phyloP scores from a whole-genome alignment of 2,888 invertebrate species.

The Cephus pulcher region DNA sequence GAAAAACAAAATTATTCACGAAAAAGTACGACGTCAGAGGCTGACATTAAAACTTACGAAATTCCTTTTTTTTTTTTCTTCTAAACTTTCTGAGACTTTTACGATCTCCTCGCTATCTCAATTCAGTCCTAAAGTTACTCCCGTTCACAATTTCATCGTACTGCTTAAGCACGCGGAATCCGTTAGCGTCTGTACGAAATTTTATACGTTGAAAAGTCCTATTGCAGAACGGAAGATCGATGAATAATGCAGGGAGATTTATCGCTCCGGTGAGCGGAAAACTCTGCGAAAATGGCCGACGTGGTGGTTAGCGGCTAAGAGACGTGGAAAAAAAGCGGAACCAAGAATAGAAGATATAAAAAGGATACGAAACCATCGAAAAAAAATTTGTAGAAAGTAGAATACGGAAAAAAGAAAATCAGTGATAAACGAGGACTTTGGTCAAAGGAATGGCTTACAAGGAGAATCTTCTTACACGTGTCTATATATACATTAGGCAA shows the following conservation, averaged over 20 bases:
- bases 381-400: background rate
- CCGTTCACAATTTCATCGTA: background rate
- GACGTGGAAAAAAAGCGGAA: conserved; percentile 12
- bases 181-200: background rate
- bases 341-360: background rate
- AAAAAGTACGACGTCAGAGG: background rate
- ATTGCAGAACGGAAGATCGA: conserved; percentile 2
- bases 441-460: too few relatives aligned
- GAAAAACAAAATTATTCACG: background rate
- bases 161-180: background rate
- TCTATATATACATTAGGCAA: background rate
- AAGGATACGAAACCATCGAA: background rate
- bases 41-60: background rate
- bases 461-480: too few relatives aligned
- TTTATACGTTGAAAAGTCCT: background rate
- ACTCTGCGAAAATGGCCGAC: conserved; percentile 22
- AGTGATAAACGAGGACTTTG: background rate
- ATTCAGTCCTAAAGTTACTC: background rate
- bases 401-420: background rate
- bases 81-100: too few relatives aligned
- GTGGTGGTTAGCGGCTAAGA: background rate
- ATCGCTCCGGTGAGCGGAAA: conserved; percentile 26
- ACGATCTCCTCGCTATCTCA: background rate
- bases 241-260: conserved; percentile 27
- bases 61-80: background rate